These are phyloP conservation scores for Channa striata DNA, from an alignment of 2,797 vertebrate genomes.

Conservation along the genomic window DNA sequence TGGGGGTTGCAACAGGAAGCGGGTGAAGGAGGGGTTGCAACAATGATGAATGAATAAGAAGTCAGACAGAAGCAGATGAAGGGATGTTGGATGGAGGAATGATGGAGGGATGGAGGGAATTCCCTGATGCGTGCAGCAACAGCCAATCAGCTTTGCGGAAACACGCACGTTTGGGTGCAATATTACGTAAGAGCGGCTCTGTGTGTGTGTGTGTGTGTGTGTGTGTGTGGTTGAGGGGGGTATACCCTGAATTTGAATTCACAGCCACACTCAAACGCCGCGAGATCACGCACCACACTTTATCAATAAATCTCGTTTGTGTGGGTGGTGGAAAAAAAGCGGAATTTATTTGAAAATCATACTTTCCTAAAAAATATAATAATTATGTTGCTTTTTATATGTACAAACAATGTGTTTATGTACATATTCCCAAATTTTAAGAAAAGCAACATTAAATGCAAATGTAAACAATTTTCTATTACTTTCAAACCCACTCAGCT, in stretches of 20 bases:
- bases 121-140: conserved; percentile 68
- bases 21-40: too few relatives aligned
- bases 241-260: conserved; percentile 21
- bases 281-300: conserved; percentile 15
- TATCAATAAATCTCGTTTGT: not conserved
- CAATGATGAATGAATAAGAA: not conserved
- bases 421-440: too few relatives aligned
- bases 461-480: too few relatives aligned
- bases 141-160: conserved; percentile 60
- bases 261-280: conserved; percentile 21
- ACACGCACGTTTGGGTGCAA: not conserved
- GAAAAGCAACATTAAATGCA: not conserved
- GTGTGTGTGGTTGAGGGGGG: conserved; percentile 16
- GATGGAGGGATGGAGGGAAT: conserved; percentile 67
- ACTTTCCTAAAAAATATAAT: not conserved
- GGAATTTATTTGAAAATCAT: not conserved
- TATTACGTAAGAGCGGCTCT: not conserved
- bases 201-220: not conserved
- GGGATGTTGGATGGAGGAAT: not conserved
- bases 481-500: not conserved
- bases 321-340: not conserved
- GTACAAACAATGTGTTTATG: too few relatives aligned
- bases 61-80: not conserved
- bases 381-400: too few relatives aligned
- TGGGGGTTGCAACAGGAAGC: too few relatives aligned